These are phyloP conservation scores for Hydrophis major DNA, from an alignment of 2,797 vertebrate species.

Conservation along the genomic window DNA sequence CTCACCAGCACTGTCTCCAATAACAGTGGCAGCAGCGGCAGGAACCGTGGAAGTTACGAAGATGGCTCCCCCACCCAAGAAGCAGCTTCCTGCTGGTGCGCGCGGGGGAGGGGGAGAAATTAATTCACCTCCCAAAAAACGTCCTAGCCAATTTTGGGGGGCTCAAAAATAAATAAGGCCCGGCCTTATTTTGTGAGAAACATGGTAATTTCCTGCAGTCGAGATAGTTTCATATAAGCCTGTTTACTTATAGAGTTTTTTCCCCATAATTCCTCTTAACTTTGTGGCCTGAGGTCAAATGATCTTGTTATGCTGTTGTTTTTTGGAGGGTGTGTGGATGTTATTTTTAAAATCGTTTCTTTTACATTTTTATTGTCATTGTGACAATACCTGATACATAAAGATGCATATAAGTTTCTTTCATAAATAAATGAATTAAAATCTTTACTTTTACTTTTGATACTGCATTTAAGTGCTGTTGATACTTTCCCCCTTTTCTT, in stretches of 20 bases:
- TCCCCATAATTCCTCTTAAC: background rate
- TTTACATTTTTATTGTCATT: background rate
- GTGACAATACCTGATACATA: background rate
- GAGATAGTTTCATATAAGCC: background rate
- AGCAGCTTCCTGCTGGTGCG: too few relatives aligned
- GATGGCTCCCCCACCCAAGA: too few relatives aligned
- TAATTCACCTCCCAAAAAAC: too few relatives aligned
- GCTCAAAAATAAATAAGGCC: too few relatives aligned
- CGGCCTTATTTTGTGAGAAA: too few relatives aligned
- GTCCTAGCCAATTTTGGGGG: too few relatives aligned
- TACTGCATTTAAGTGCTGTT: background rate
- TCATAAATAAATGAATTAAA: background rate
- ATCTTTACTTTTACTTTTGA: background rate
- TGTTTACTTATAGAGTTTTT: background rate
- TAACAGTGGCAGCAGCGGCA: too few relatives aligned
- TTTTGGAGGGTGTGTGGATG: background rate
- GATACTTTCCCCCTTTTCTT: background rate
- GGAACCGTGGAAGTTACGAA: too few relatives aligned
- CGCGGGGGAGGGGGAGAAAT: too few relatives aligned
- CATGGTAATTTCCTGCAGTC: background rate
- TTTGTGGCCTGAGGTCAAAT: background rate
- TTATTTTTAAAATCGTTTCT: background rate
- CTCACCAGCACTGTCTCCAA: too few relatives aligned
- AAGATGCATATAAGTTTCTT: background rate
- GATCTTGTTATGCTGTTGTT: background rate